Evolutionary conservation across 2,113 vertebrate genomes (phyloP).

Genomic region (Theropithecus gelada): DNA sequence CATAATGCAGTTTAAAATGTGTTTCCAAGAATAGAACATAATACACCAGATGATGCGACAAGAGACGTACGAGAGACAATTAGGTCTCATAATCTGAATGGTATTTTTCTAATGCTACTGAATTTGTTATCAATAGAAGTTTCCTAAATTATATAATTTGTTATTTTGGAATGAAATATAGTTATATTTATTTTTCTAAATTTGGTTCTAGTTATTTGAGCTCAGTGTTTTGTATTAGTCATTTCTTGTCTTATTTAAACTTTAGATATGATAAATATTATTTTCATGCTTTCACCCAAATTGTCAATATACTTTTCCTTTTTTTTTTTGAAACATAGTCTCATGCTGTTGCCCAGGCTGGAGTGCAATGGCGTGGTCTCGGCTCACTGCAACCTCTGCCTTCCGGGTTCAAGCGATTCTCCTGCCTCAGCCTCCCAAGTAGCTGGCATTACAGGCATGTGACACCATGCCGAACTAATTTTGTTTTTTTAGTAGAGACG

Average conservation of each 20-base stretch:
- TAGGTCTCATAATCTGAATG: background rate
- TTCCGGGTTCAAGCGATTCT: no score
- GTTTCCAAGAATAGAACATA: slow-evolving; percentile 54
- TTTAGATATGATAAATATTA: background rate
- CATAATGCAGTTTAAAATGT: background rate
- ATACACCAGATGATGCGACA: background rate
- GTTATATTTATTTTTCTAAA: background rate
- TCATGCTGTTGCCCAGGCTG: no score
- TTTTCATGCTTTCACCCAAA: background rate
- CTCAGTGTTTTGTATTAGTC: background rate
- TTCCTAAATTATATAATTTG: background rate
- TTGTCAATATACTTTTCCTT: background rate
- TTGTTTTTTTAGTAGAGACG: no score
- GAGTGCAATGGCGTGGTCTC: rapidly evolving
- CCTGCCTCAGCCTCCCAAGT: no score
- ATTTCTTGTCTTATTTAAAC: background rate
- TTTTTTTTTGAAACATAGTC: no score
- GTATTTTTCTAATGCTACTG: background rate
- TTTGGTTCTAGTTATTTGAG: background rate
- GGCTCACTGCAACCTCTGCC: no score
- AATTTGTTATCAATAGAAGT: background rate
- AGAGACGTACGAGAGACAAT: background rate
- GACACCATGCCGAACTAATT: no score
- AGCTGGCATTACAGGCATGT: no score
- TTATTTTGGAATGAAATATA: slow-evolving; percentile 1